These are phyloP conservation scores for Pristionchus arcanus DNA, from an alignment of 2,888 invertebrate genomes.

Conservation along the genomic window DNA sequence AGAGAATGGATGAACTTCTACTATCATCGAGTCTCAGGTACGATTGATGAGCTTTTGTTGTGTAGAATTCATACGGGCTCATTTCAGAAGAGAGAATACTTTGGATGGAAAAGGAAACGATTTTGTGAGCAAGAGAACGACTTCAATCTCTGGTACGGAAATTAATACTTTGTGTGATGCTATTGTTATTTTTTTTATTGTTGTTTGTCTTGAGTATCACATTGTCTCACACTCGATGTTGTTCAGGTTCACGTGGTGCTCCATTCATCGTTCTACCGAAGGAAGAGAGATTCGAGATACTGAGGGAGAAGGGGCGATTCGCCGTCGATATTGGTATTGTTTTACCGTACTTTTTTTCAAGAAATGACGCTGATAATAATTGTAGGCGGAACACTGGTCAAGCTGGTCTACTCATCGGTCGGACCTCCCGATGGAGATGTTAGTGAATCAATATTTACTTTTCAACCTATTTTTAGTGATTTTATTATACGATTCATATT, in stretches of 20 bases:
- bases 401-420: constrained; percentile 84
- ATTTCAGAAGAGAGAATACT: constrained; percentile 49
- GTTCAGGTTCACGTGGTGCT: constrained; percentile 17
- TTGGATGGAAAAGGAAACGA: constrained; percentile 26
- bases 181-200: background rate
- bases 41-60: background rate
- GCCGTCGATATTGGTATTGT: constrained; percentile 85
- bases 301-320: constrained; percentile 85
- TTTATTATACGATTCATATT: background rate
- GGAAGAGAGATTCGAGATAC: constrained; percentile 84
- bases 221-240: background rate
- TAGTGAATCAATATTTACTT: background rate
- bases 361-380: background rate
- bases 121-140: background rate
- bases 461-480: background rate
- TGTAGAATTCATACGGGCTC: background rate
- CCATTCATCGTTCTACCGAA: constrained; percentile 65
- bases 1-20: constrained; percentile 56
- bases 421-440: constrained; percentile 59
- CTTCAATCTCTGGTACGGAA: constrained; percentile 38
- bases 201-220: background rate
- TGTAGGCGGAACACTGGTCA: constrained; percentile 85
- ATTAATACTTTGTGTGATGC: background rate
- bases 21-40: constrained; percentile 56
- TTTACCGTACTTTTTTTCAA: no score